Evolutionary conservation across 2,113 vertebrate genomes (phyloP).

Genomic region (Dromiciops gliroides): DNA sequence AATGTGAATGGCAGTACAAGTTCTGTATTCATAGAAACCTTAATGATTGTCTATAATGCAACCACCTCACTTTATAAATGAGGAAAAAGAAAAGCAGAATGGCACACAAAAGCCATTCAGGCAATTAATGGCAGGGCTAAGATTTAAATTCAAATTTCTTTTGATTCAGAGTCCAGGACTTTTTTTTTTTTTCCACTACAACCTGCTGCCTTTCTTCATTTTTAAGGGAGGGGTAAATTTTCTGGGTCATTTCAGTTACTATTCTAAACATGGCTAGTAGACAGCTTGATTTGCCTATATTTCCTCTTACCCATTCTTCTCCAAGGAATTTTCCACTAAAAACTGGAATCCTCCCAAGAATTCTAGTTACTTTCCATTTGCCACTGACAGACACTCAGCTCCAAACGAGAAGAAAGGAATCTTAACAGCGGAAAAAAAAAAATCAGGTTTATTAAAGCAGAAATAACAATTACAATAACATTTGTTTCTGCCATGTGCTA

Average conservation of each 20-base stretch:
- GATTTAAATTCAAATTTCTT: not conserved
- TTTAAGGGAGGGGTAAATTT: not conserved
- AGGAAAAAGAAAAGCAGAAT: not conserved
- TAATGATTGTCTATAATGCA: not conserved
- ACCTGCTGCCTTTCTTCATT: not conserved
- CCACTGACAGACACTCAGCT: no score
- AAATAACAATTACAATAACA: not conserved
- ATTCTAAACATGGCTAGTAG: not conserved
- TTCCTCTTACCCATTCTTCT: not conserved
- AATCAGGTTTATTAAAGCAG: conserved; percentile 62
- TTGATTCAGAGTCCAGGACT: accelerated
- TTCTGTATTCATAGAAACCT: not conserved
- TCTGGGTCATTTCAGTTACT: not conserved
- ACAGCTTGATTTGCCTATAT: not conserved
- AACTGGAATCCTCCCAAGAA: not conserved
- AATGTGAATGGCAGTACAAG: not conserved
- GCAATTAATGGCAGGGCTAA: not conserved
- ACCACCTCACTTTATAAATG: not conserved
- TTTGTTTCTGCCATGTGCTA: not conserved
- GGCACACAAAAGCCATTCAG: not conserved
- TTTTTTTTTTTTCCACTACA: not conserved
- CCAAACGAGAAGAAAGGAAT: not conserved
- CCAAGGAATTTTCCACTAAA: not conserved
- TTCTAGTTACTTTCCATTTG: not conserved
- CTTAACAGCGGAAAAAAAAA: conserved; percentile 19